phyloP scores from a whole-genome alignment of 2,797 vertebrate genomes.

The Emys orbicularis region DNA sequence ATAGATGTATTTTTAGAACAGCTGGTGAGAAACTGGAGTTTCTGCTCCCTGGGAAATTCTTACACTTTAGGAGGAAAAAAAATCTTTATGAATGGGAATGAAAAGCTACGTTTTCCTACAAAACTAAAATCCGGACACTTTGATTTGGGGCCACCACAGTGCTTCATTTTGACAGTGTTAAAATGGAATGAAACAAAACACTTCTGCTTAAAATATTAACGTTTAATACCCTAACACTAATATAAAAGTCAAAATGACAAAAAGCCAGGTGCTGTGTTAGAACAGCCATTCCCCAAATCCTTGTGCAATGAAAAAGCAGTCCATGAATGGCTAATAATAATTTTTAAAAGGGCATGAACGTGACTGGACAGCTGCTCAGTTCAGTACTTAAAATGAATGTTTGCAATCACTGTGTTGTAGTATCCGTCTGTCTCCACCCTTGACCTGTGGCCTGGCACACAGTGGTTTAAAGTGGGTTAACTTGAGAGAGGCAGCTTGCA shows the following conservation, averaged over 20 bases:
- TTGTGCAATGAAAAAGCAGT: not conserved
- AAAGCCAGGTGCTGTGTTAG: not conserved
- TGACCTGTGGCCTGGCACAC: not conserved
- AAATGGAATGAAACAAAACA: not conserved
- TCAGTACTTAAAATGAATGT: not conserved
- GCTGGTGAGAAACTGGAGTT: not conserved
- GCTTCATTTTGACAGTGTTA: not conserved
- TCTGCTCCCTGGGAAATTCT: not conserved
- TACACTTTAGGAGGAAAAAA: not conserved
- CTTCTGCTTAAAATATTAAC: not conserved
- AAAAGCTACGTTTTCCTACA: not conserved
- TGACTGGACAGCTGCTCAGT: fast-evolving
- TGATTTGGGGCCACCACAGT: not conserved
- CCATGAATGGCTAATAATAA: not conserved
- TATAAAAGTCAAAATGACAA: not conserved
- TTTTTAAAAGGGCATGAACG: not conserved
- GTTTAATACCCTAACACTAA: not conserved
- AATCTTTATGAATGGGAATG: not conserved
- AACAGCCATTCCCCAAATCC: slow-evolving; percentile 6
- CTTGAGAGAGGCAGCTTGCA: not conserved
- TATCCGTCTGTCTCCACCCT: not conserved
- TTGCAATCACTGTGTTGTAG: not conserved
- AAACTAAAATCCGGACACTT: not conserved
- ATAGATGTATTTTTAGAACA: not conserved
- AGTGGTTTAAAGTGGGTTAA: not conserved